Evolutionary conservation across 1,140 invertebrate genomes (phyloP), one percentile per base, ranked within the genome.

Genomic region (Odontomachus brunneus): DNA sequence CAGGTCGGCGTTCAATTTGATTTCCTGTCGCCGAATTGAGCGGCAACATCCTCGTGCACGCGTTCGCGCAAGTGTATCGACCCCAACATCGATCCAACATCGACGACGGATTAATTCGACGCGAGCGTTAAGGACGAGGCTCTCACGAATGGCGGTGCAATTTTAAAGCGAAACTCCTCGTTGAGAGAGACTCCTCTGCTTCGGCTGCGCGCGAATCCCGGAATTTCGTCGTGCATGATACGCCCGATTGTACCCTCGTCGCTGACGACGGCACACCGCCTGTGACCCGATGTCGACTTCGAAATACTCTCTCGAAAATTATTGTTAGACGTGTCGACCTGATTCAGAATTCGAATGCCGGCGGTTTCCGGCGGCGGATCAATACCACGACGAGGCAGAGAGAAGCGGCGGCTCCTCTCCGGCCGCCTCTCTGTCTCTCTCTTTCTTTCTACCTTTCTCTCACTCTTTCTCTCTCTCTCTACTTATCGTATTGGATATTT

Each of bases 261-360:
- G 24, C 24, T 19, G 7, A 26, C 73, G 69, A 82, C 26, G 38
- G 9, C 38, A 11, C 4, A 44, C 38, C 9, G 9, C 38, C 38
- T 11, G 38, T 44, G 38, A 44, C 51, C n/a, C 51, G 53, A 69
- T 29, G 65, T 29, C 19, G 63, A 69, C 33, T 78, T 78, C 63
- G 17, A 78, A 78, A 78, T 78, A 78, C 22, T 55, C 74, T 55
- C 75, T 80, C 51, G 75, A 69, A 80, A 80, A 80, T 80, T 80
- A 80, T 80, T 80, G 75, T 80, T 80, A 80, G 75, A 80, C 33
- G 65, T 44, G 38, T 69, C 75, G 75, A 80, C 75, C 75, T 51
- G 65, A 80, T 80, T 80, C 51, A 19, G 65, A 80, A 80, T 80
- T 80, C 75, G 75, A 80, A 69, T 80, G 33, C 73, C 73, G 73